Conservation (phyloP, 1,140 invertebrate species). For the Drosophila rhopaloa region DNA sequence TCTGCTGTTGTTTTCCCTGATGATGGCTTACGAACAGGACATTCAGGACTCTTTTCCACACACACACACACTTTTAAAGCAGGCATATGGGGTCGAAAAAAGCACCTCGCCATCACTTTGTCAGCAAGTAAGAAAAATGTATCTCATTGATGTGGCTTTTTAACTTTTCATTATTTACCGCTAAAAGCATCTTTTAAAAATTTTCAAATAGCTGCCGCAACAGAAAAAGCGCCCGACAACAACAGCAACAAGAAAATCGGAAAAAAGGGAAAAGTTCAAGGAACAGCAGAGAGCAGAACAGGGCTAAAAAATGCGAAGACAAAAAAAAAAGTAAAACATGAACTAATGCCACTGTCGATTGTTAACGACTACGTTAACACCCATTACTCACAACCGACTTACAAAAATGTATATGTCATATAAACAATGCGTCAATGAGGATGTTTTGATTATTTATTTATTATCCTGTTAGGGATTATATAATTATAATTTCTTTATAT, state of each 20-base stretch:
- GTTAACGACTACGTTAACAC: neutral
- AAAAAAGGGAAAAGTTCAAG: conserved; percentile 36
- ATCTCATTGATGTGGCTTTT: conserved; percentile 84
- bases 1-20: conserved; percentile 11
- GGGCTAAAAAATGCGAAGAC: conserved; percentile 8
- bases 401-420: no score
- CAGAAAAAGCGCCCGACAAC: conserved; percentile 42
- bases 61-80: conserved; percentile 5
- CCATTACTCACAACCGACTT: no score
- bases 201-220: conserved; percentile 70
- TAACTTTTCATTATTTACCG: conserved; percentile 85
- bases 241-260: conserved; percentile 15
- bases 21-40: conserved; percentile 14
- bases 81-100: conserved; percentile 25
- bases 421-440: no score
- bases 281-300: conserved; percentile 9
- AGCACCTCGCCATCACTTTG: conserved; percentile 8
- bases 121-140: conserved; percentile 69
- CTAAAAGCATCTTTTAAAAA: conserved; percentile 85
- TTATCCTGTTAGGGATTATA: no score
- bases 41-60: conserved; percentile 1
- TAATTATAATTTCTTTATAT: no score
- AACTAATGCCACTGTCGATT: neutral
- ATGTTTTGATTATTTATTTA: no score
- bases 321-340: conserved; percentile 15